phyloP scores from a whole-genome alignment of 2,113 vertebrate species.

The Neogobius melanostomus region DNA sequence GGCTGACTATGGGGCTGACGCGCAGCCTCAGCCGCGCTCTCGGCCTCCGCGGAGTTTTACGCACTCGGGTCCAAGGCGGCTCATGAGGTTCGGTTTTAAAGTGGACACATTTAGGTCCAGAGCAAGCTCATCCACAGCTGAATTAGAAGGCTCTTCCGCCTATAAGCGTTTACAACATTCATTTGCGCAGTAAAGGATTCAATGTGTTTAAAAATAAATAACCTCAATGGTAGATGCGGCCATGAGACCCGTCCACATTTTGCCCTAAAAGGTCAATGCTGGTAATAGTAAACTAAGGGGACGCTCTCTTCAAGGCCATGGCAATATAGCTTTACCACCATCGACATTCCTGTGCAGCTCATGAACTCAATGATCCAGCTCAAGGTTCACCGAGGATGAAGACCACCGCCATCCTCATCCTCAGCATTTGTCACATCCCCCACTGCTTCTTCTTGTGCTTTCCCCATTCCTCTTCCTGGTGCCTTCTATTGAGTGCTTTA shows the following conservation, averaged over 20 bases:
- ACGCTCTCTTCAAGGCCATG: slow-evolving; percentile 27
- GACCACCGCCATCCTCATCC: slow-evolving; percentile 53
- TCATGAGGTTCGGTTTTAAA: too few relatives aligned
- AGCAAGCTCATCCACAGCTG: too few relatives aligned
- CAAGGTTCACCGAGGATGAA: slow-evolving; percentile 47
- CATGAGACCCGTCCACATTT: slow-evolving; percentile 1
- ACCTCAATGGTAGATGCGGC: too few relatives aligned
- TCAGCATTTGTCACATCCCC: slow-evolving; percentile 50
- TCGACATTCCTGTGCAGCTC: slow-evolving; percentile 61
- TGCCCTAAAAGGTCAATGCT: slow-evolving; percentile 35
- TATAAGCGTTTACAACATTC: too few relatives aligned
- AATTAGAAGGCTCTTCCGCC: too few relatives aligned
- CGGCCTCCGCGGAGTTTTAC: too few relatives aligned
- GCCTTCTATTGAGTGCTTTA: slow-evolving; percentile 27
- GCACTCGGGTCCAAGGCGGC: too few relatives aligned
- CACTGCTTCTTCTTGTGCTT: slow-evolving; percentile 31
- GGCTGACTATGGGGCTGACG: too few relatives aligned
- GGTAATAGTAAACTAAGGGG: slow-evolving; percentile 37
- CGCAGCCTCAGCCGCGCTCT: too few relatives aligned
- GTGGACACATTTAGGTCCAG: too few relatives aligned
- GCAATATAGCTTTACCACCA: slow-evolving; percentile 33
- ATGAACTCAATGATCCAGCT: slow-evolving; percentile 59
- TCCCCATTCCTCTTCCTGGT: slow-evolving; percentile 7
- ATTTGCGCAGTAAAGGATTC: too few relatives aligned
- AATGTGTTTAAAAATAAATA: too few relatives aligned